These are phyloP conservation scores for Amiota communis DNA, from an alignment of 2,888 invertebrate species.

Conservation along the genomic window DNA sequence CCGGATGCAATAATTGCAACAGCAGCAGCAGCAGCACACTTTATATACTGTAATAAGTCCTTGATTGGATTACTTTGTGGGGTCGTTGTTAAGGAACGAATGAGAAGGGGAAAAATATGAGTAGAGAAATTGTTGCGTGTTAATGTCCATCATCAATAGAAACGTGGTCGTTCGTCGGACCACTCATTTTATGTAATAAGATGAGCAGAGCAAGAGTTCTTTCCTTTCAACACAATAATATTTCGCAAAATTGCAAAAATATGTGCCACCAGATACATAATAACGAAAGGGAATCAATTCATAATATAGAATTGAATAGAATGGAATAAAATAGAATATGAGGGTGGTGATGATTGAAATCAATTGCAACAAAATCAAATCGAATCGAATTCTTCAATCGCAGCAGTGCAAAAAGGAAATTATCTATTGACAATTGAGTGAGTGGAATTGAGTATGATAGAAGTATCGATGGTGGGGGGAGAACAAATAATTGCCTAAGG, in stretches of 20 bases:
- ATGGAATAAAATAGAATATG: not conserved
- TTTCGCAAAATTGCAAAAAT: conserved; percentile 59
- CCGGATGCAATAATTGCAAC: not conserved
- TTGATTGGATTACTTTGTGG: conserved; percentile 1
- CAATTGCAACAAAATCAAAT: conserved; percentile 18
- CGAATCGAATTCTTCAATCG: not conserved
- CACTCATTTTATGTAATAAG: too few species aligned
- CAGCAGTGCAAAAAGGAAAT: conserved; percentile 7
- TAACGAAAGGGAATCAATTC: too few species aligned
- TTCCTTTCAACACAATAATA: conserved; percentile 36
- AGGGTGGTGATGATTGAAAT: not conserved
- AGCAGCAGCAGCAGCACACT: not conserved
- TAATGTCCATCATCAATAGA: not conserved
- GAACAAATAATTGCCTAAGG: not conserved
- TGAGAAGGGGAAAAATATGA: too few species aligned
- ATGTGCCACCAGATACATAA: conserved; percentile 46
- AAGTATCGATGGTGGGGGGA: not conserved
- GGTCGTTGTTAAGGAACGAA: not conserved
- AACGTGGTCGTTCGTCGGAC: too few species aligned
- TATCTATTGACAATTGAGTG: conserved; percentile 14
- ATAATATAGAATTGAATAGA: not conserved
- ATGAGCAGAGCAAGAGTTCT: too few species aligned
- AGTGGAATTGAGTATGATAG: not conserved
- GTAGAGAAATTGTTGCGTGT: conserved; percentile 8
- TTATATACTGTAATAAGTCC: conserved; percentile 1